Evolutionary conservation across 1,140 invertebrate species (phyloP), one percentile per base, ranked within the genome.

Genomic region (Anastatus disparis): DNA sequence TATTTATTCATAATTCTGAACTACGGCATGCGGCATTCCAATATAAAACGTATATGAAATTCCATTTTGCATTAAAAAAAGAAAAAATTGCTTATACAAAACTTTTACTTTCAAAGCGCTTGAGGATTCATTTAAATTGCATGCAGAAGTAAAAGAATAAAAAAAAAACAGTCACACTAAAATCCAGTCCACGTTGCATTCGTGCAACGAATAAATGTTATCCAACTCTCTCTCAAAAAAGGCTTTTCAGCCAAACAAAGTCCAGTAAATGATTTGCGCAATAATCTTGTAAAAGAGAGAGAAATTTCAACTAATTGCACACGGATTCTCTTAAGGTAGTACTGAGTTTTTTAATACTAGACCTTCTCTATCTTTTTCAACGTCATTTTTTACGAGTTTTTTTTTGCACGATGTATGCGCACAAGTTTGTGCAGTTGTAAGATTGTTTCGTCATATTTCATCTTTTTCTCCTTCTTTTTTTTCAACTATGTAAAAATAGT

Each of bases 311-410:
- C 29, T 52, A 52, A 52, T 63, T 63, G 46, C 46, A 63, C 53
- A 20, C 38, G n/a, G 53, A n/a, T n/a, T n/a, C n/a, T 9, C 13
- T 15, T 2, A 29, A n/a, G 50, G 24, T 20, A n/a, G 26, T 29
- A n/a, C n/a, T 53, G 3, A 31, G n/a, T n/a, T n/a, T 56, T 38
- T 38, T 38, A 35, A 56, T 38, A 15, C 44, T n/a, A 48, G 27
- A 13, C 46, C 29, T 48, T 38, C 29, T 24, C 20, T 38, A 12
- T 17, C 12, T 17, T 10, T 15, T 9, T 8, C 26, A 2, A 17
- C 42, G 59, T 50, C 59, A 13, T 44, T 63, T n/a, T 63, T 63
- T 52, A 53, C 48, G 62, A 65, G 62, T 29, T 31, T 40, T 40
- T n/a, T n/a, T 65, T 65, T 65, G 15, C 62, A 27, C 35, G 42